Evolutionary conservation across 2,797 vertebrate species (phyloP), one percentile per base, ranked within the genome.

Genomic region (Notoglanidium macrostoma): DNA sequence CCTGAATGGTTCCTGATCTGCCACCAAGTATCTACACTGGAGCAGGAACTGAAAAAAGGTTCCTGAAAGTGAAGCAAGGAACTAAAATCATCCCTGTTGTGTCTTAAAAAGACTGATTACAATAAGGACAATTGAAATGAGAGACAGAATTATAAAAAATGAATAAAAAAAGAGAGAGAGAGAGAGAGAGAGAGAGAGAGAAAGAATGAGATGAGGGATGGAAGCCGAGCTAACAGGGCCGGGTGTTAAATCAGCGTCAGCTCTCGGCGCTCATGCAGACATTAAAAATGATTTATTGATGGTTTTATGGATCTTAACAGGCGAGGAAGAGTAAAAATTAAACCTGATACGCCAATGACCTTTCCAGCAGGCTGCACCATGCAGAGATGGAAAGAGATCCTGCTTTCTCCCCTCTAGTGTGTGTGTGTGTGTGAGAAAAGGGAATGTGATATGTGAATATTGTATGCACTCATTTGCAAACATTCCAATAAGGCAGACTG

Each of bases 221-320:
- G 15, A 72, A 59, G 89, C 89, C 46, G 26, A 74, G 91, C 72
- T 90, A 85, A 88, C 89, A 89, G 91, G 88, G 80, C 89, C 74
- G 72, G 86, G 65, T 90, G 90, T 91, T 94, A 94, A 95, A 95
- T 95, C 94, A 93, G 87, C 92, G 88, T 89, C 91, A 90, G 92
- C 89, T 90, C 46, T 88, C 92, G 35, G 87, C 73, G 35, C 87
- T 88, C 88, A 91, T 90, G 89, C 90, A 92, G 91, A 92, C 93
- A 93, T 95, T 95, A 94, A 94, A 92, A 93, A 93, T 94, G 94
- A 96, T 95, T 95, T 95, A 96, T 95, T 93, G 95, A 96, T 95
- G 86, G 89, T 89, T 94, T 95, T 94, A 94, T 94, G 92, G 94
- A 96, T 95, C 94, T 94, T 92, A 95, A 95, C 92, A 93, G 90